phyloP scores from a whole-genome alignment of 2,888 invertebrate genomes.

The Agrenia bidenticulata region DNA sequence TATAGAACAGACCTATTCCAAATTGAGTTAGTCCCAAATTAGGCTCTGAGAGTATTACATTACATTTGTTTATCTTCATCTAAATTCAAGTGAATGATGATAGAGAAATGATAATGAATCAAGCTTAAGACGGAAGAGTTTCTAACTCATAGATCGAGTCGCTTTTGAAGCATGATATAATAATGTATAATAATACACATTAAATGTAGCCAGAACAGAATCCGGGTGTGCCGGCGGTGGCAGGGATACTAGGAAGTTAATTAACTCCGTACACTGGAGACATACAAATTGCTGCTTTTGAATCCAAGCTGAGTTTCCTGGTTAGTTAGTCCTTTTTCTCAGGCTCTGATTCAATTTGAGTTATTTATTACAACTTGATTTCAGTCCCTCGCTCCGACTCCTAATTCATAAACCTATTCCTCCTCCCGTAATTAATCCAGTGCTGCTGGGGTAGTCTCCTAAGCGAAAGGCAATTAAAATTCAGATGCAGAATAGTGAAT shows the following conservation, averaged over 20 bases:
- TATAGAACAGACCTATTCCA: no score
- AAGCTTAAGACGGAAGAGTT: background rate
- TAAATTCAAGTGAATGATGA: constrained; percentile 2
- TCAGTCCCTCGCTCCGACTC: background rate
- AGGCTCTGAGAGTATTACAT: no score
- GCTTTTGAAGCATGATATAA: background rate
- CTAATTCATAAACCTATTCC: no score
- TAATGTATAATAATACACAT: background rate
- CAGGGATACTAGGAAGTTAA: constrained; percentile 7
- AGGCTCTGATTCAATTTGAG: constrained; percentile 19
- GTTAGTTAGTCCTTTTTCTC: constrained; percentile 1
- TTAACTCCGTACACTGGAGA: constrained; percentile 19
- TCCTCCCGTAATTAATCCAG: no score
- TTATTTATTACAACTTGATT: constrained; percentile 14
- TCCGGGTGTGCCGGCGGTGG: background rate
- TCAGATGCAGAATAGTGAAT: no score
- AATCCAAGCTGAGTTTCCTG: constrained; percentile 1
- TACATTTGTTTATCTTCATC: no score
- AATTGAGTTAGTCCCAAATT: no score
- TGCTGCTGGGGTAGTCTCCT: no score
- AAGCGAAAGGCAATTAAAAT: no score
- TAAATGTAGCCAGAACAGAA: no score
- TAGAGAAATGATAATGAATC: constrained; percentile 1
- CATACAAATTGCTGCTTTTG: constrained; percentile 17
- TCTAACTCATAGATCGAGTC: no score